phyloP scores from a whole-genome alignment of 2,113 vertebrate species.

The Mugil cephalus region DNA sequence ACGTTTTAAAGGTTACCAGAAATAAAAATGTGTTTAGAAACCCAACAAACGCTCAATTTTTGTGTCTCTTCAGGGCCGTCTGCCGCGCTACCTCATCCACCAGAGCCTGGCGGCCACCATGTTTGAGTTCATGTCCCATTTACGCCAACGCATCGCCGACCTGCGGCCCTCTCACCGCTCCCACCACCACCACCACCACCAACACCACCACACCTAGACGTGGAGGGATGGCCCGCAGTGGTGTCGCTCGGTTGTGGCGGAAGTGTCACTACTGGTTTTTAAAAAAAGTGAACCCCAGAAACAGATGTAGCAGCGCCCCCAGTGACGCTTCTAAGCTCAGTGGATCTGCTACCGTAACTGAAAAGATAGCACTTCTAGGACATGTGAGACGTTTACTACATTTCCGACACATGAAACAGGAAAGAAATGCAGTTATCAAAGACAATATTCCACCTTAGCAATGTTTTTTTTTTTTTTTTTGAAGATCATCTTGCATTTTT shows the following conservation, averaged over 20 bases:
- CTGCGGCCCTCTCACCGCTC: slow-evolving; percentile 67
- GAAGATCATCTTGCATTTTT: slow-evolving; percentile 15
- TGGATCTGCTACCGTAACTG: not conserved
- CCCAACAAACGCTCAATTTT: not conserved
- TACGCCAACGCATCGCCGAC: slow-evolving; percentile 89
- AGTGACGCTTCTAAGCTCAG: not conserved
- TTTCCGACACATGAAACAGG: slow-evolving; percentile 25
- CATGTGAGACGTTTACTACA: slow-evolving; percentile 15
- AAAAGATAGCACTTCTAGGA: slow-evolving; percentile 3
- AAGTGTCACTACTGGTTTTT: slow-evolving; percentile 14
- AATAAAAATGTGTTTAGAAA: too few species aligned
- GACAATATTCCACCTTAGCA: not conserved
- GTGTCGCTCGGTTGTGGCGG: slow-evolving; percentile 2
- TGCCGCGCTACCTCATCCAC: slow-evolving; percentile 97
- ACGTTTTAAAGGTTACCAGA: too few species aligned
- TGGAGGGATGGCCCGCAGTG: not conserved
- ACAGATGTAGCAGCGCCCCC: not conserved
- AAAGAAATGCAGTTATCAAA: not conserved
- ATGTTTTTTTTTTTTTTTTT: not conserved
- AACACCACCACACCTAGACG: slow-evolving; percentile 35
- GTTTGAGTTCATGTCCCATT: slow-evolving; percentile 95
- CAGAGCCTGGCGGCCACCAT: slow-evolving; percentile 96
- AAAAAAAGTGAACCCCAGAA: not conserved
- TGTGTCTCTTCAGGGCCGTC: slow-evolving; percentile 86
- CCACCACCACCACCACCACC: slow-evolving; percentile 43